Percentiles rank a stretch among this genome's conserved stretches.
phyloP scores from a whole-genome alignment of 2,888 invertebrate species.

The Argynnis bischoffii region DNA sequence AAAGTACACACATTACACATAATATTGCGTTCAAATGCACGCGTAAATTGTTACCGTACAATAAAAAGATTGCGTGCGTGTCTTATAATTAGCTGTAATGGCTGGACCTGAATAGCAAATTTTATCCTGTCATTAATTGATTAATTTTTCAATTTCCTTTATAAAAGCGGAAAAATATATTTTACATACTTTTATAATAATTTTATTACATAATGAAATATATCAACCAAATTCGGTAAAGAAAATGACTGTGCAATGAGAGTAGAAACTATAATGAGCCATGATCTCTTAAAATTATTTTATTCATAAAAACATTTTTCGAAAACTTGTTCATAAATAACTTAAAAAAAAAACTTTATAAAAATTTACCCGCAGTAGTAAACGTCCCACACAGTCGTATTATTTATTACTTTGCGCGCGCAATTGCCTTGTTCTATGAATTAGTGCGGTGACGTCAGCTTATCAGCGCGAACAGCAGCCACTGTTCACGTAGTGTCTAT shows the following conservation, averaged over 20 bases:
- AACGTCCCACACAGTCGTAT: conserved; percentile 21
- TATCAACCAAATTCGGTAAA: no score
- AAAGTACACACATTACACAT: background rate
- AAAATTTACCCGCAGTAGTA: conserved; percentile 6
- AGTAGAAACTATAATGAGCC: background rate
- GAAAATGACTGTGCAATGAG: no score
- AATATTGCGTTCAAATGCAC: conserved; percentile 8
- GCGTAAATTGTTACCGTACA: conserved; percentile 18
- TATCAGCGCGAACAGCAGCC: conserved; percentile 10
- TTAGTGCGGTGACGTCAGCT: conserved; percentile 29
- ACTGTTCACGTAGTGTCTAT: conserved; percentile 19
- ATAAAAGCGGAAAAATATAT: conserved; percentile 1
- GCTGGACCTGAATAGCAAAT: conserved; percentile 23
- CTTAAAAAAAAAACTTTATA: background rate
- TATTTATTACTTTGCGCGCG: conserved; percentile 24
- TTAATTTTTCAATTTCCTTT: conserved; percentile 26
- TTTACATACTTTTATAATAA: background rate
- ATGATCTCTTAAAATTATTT: background rate
- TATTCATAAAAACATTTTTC: background rate
- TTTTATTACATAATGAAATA: no score
- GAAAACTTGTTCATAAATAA: no score
- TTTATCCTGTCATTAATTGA: conserved; percentile 28
- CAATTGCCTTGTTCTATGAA: conserved; percentile 34
- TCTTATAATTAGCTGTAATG: conserved; percentile 17
- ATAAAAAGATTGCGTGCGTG: conserved; percentile 32